Conservation (phyloP, 1,140 invertebrate genomes). For the Drosophila dunni region DNA sequence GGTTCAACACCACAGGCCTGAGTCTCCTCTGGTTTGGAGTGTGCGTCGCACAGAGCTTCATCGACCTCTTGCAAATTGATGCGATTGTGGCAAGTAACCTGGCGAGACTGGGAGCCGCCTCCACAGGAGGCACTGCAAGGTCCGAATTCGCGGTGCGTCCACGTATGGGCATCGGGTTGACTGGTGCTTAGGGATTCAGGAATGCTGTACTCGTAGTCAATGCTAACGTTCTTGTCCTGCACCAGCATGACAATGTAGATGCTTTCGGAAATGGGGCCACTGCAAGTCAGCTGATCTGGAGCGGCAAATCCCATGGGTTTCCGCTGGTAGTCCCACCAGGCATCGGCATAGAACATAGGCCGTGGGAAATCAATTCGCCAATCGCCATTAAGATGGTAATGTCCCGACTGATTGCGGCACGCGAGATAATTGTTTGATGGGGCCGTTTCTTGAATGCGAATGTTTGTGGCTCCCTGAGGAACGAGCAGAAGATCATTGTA, state of each 20-base stretch:
- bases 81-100: constrained; percentile 89
- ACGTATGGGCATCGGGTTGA: constrained; percentile 90
- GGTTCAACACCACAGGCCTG: constrained; percentile 90
- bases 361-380: constrained; percentile 96
- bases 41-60: constrained; percentile 91
- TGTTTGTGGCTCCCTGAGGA: constrained; percentile 97
- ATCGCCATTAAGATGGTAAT: constrained; percentile 97
- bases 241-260: constrained; percentile 94
- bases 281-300: constrained; percentile 92
- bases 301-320: constrained; percentile 91
- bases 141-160: constrained; percentile 92
- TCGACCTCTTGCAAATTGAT: constrained; percentile 89
- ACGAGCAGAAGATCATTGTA: constrained; percentile 97
- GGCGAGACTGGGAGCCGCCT: constrained; percentile 92
- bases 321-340: constrained; percentile 94
- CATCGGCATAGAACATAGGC: constrained; percentile 91
- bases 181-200: constrained; percentile 89
- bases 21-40: constrained; percentile 88
- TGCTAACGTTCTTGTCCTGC: constrained; percentile 93
- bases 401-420: constrained; percentile 91
- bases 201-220: constrained; percentile 96
- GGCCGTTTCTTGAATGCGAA: constrained; percentile 91
- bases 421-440: constrained; percentile 97
- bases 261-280: constrained; percentile 94
- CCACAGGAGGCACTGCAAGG: constrained; percentile 94